phyloP scores from a whole-genome alignment of 2,888 invertebrate genomes.

The Lepidochrysops patricia region DNA sequence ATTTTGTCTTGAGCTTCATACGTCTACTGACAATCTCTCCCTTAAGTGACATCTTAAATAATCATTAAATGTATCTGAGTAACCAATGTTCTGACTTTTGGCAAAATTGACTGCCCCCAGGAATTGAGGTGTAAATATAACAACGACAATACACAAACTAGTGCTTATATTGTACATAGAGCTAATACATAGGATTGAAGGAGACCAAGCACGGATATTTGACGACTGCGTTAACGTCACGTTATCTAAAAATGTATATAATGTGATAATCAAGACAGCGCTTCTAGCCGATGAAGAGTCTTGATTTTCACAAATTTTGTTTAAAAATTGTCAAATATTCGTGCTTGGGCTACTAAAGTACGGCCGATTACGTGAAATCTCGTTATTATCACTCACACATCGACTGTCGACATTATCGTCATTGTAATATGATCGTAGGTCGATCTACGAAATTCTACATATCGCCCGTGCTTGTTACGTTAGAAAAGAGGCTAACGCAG shows the following conservation, averaged over 20 bases:
- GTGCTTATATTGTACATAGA: slow-evolving; percentile 58
- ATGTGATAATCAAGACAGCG: too few species aligned
- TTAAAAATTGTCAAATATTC: too few species aligned
- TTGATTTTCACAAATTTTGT: too few species aligned
- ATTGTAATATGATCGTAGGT: background rate
- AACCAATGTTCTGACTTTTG: background rate
- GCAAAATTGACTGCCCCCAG: background rate
- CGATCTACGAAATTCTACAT: background rate
- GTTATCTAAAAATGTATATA: too few species aligned
- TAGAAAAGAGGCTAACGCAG: background rate
- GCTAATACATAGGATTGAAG: background rate
- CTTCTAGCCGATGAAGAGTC: too few species aligned
- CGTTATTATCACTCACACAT: background rate
- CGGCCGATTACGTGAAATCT: background rate
- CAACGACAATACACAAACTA: slow-evolving; percentile 55
- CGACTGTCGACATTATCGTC: background rate
- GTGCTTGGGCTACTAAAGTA: slow-evolving; percentile 1
- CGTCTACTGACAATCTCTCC: too few species aligned
- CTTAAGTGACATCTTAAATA: too few species aligned
- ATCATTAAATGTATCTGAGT: too few species aligned
- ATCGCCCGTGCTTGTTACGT: background rate
- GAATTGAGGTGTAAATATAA: slow-evolving; percentile 18
- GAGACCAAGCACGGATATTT: too few species aligned
- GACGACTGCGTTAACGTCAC: too few species aligned
- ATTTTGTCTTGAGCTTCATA: too few species aligned